phyloP scores from a whole-genome alignment of 2,113 vertebrate genomes.

The Corydoras sp. region DNA sequence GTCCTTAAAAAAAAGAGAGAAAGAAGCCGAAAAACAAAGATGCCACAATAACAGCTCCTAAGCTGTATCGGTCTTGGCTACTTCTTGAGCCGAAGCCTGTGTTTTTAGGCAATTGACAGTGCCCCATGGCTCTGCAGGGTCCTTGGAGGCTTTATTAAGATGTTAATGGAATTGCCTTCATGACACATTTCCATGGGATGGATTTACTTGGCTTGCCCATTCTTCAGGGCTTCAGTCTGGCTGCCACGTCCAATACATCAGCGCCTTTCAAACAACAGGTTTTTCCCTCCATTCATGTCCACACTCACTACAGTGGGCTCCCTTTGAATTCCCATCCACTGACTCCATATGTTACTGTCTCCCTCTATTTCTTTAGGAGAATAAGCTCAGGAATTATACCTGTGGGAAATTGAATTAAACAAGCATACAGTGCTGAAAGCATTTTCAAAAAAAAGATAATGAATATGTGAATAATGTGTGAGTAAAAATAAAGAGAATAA shows the following conservation, averaged over 20 bases:
- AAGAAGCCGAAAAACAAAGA: slow-evolving; percentile 30
- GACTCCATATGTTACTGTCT: slow-evolving; percentile 28
- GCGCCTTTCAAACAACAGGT: slow-evolving; percentile 54
- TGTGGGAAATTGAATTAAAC: too few relatives aligned
- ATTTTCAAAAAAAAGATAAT: too few relatives aligned
- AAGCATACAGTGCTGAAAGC: too few relatives aligned
- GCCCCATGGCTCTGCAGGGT: slow-evolving; percentile 56
- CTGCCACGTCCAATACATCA: slow-evolving; percentile 52
- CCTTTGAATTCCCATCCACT: slow-evolving; percentile 6
- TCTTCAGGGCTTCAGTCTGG: slow-evolving; percentile 51
- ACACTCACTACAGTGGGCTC: slow-evolving; percentile 30
- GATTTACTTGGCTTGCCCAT: slow-evolving; percentile 48
- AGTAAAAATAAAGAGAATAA: too few relatives aligned
- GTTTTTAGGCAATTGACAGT: slow-evolving; percentile 44
- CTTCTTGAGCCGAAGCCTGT: slow-evolving; percentile 30
- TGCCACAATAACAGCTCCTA: slow-evolving; percentile 45
- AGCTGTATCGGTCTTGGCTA: slow-evolving; percentile 47
- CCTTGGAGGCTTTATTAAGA: slow-evolving; percentile 65
- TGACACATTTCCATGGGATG: slow-evolving; percentile 64
- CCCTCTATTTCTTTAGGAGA: slow-evolving; percentile 24
- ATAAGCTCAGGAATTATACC: too few relatives aligned
- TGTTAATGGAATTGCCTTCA: slow-evolving; percentile 70
- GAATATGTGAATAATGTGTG: too few relatives aligned
- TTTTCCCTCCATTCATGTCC: slow-evolving; percentile 54
- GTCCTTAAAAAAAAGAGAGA: slow-evolving; percentile 31